Percentiles rank a stretch among this genome's conserved stretches.
phyloP scores from a whole-genome alignment of 2,797 vertebrate genomes.

The Dermochelys coriacea region DNA sequence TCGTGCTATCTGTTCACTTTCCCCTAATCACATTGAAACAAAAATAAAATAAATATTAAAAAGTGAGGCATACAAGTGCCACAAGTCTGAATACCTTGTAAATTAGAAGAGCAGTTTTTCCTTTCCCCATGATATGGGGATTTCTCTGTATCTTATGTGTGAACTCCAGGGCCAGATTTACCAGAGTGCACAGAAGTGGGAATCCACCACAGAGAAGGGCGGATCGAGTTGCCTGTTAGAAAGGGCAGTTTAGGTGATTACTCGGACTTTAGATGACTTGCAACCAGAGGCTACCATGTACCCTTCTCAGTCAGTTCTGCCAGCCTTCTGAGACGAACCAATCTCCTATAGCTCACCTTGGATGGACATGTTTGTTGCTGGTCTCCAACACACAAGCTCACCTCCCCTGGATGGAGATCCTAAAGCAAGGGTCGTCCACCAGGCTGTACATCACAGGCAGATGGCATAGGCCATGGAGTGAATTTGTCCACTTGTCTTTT shows the following conservation, averaged over 20 bases:
- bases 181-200: not conserved
- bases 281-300: not conserved
- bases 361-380: not conserved
- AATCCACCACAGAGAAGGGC: not conserved
- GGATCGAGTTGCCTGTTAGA: not conserved
- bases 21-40: constrained; percentile 26
- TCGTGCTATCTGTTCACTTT: constrained; percentile 31
- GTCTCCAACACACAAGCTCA: not conserved
- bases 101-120: not conserved
- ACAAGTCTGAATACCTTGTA: not conserved
- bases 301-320: not conserved
- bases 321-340: not conserved
- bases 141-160: not conserved
- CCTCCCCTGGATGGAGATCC: not conserved
- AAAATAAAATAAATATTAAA: not conserved
- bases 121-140: accelerated
- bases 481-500: not conserved
- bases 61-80: not conserved
- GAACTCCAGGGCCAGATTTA: not conserved
- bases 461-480: not conserved
- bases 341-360: not conserved
- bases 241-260: not conserved
- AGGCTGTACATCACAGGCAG: accelerated
- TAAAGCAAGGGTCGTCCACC: accelerated
- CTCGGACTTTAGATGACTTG: not conserved